These are phyloP conservation scores for Ophioninae sp. DNA, from an alignment of 2,888 invertebrate species.

Conservation along the genomic window DNA sequence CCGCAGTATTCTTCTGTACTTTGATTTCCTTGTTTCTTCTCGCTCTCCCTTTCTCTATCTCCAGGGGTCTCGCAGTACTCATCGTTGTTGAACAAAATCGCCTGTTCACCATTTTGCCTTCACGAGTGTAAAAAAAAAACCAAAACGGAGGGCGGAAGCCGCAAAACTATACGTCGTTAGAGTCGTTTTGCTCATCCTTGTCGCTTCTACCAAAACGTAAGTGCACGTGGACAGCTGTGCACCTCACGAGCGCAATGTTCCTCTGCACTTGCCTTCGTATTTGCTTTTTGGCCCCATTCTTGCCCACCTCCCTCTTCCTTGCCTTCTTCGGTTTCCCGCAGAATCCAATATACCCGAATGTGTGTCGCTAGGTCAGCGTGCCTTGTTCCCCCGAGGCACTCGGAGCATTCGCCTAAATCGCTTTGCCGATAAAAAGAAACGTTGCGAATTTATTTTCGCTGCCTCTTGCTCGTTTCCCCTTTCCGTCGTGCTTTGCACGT, in stretches of 20 bases:
- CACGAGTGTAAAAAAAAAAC: slow-evolving; percentile 11
- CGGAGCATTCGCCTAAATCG: slow-evolving; percentile 56
- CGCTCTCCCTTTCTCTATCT: slow-evolving; percentile 13
- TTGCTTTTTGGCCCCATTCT: slow-evolving; percentile 4
- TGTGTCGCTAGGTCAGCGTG: slow-evolving; percentile 67
- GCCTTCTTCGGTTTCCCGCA: slow-evolving; percentile 38
- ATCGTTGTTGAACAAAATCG: slow-evolving; percentile 33
- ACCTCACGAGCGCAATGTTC: background rate
- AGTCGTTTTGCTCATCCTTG: slow-evolving; percentile 42
- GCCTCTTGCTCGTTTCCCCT: slow-evolving; percentile 28
- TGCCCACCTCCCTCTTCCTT: background rate
- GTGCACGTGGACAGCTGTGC: background rate
- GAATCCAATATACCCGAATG: slow-evolving; percentile 64
- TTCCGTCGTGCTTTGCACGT: slow-evolving; percentile 15
- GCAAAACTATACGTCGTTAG: slow-evolving; percentile 11
- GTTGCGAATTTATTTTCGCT: slow-evolving; percentile 14
- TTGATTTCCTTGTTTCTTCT: slow-evolving; percentile 14
- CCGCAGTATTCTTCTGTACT: slow-evolving; percentile 40
- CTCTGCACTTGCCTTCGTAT: background rate
- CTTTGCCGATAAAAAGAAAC: slow-evolving; percentile 56
- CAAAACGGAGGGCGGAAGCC: slow-evolving; percentile 2
- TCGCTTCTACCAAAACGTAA: slow-evolving; percentile 5
- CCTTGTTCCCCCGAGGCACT: slow-evolving; percentile 28
- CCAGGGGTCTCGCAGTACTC: slow-evolving; percentile 13
- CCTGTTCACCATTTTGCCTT: slow-evolving; percentile 23